Base-by-base conservation (phyloP, 2,113 vertebrate species). In the Calyptomena viridis region DNA sequence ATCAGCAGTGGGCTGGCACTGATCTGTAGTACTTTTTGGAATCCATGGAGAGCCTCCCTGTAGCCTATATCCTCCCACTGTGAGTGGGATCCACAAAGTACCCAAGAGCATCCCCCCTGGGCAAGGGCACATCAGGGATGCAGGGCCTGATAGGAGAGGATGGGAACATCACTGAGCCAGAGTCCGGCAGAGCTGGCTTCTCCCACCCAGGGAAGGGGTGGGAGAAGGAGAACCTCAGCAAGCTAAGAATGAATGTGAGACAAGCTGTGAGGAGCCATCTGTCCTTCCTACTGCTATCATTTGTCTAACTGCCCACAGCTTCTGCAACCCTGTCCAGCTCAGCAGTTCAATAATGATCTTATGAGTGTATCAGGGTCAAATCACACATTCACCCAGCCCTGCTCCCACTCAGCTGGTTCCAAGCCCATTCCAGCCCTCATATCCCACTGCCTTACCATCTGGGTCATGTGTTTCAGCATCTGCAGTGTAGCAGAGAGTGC, bases 401-500 rank as follows among this genome's bases (percentile, higher is more conserved):
- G 28, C 8, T 58, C 25, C 22, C 27, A 37, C 37, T 23, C 39
- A 52, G 27, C 23, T 42, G 17, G 3, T 40, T 8, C 4, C 37
- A 60, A 75, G 37, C 16, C n/a, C 56, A 27, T 80, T 69, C 25
- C 50, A 60, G 49, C 33, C 23, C n/a, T 3, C 0, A 15, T 8
- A 7, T 33, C 16, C 44, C 39, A 39, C 7, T 0, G 2, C 10
- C 72, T 93, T 90, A 99, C 99, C 98, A 98, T 98, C 71, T 98
- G 97, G 17, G 98, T 98, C 3, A 97, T 94, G 93, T 98, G 97
- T 58, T 93, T 98, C 94, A 99, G 97, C 68, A 98, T 86, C 53
- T 98, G 94, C 77, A 99, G 92, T 46, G 90, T 98, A 47, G 98
- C 94, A 1, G 96, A 96, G 19, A 98, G 89, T 6, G 97, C 91